Base-by-base conservation (phyloP, 1,140 invertebrate species). In the Drosophila sulfurigaster region DNA sequence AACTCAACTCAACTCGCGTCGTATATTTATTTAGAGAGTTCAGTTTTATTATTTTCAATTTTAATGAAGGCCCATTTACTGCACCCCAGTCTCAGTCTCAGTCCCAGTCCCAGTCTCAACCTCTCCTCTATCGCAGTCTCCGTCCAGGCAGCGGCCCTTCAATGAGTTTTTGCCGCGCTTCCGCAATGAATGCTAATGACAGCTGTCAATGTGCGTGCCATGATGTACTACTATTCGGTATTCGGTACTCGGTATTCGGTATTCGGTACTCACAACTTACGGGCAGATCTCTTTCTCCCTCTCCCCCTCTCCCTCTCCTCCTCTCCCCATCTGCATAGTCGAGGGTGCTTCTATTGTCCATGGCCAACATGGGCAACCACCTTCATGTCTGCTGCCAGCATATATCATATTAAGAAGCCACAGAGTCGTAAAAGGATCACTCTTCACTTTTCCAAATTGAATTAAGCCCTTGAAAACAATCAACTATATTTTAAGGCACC, bases 31-130 rank as follows among this genome's bases (percentile, higher is more conserved):
- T 88, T 57, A 25, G 20, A 25, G 54, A 57, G 54, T 57, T 41
- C 4, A 72, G 62, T 87, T 87, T 88, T 87, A 83, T 87, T 87
- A 88, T 88, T 88, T 82, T 82, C 82, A 82, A 88, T 88, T 87
- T 87, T 82, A 88, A 87, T 87, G 79, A 87, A 87, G 79, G 63
- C 80, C 83, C 83, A 82, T 82, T 87, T 87, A 69, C 66, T 73
- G 82, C 82, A 82, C 80, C 80, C 73, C 73, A 64, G 46, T 16
- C 48, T 20, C 60, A 25, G 20, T 11, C 8, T 38, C 38, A n/a
- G n/a, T 13, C 8, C 35, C 57, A 3, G 5, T 46, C 10, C 10
- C 57, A 15, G 3, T 28, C 13, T 13, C 57, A n/a, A n/a, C 73
- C 76, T 38, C 35, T 3, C 73, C 76, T 38, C 35, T 3, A 8